phyloP scores from a whole-genome alignment of 1,140 invertebrate species.

The Lethocerus indicus region DNA sequence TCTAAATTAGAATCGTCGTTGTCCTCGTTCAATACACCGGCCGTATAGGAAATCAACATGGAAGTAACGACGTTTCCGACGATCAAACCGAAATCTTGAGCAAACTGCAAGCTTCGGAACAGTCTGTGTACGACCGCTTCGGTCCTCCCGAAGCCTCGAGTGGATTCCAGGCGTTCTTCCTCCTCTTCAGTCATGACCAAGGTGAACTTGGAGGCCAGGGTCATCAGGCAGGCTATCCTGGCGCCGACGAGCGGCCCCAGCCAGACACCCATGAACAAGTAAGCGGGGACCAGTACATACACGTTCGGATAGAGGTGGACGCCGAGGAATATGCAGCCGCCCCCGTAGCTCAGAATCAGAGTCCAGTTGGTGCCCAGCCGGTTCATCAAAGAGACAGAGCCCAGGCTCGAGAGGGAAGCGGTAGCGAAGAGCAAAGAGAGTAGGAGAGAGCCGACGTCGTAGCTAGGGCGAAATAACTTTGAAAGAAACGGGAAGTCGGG shows the following conservation, averaged over 20 bases:
- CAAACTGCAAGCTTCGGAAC: conserved; percentile 29
- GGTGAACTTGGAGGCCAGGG: conserved; percentile 35
- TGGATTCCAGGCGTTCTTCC: conserved; percentile 22
- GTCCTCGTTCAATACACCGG: conserved; percentile 17
- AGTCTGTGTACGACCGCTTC: conserved; percentile 15
- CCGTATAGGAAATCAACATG: conserved; percentile 27
- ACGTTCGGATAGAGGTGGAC: conserved; percentile 41
- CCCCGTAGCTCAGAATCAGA: conserved; percentile 29
- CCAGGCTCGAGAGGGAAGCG: conserved; percentile 33
- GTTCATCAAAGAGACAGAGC: conserved; percentile 32
- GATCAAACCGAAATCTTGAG: conserved; percentile 39
- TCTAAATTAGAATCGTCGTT: conserved; percentile 8
- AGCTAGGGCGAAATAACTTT: conserved; percentile 15
- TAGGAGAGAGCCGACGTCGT: conserved; percentile 32
- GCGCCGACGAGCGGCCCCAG: conserved; percentile 34
- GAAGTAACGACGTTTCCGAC: conserved; percentile 30
- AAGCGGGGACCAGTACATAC: conserved; percentile 37
- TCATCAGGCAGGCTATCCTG: conserved; percentile 36
- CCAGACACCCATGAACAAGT: conserved; percentile 36
- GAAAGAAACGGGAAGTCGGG: conserved; percentile 18
- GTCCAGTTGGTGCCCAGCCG: conserved; percentile 33
- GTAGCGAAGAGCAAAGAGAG: conserved; percentile 31
- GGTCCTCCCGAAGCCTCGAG: conserved; percentile 7
- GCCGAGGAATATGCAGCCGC: conserved; percentile 34
- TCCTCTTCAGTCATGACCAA: conserved; percentile 34